These are phyloP conservation scores for Pogona vitticeps DNA, from an alignment of 2,113 vertebrate species.

Conservation along the genomic window DNA sequence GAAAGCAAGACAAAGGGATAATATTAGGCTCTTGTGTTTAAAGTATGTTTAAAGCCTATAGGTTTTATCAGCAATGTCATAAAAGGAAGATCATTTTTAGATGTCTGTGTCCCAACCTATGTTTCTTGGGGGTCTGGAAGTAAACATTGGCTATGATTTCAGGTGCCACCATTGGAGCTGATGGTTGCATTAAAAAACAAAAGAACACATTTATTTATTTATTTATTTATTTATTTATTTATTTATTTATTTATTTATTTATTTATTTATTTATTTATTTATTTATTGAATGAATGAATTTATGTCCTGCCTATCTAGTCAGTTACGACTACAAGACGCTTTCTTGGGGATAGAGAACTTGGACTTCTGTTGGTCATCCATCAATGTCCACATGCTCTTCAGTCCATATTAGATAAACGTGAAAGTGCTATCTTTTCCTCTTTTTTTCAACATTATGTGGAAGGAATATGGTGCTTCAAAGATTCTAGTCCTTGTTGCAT, in stretches of 20 bases:
- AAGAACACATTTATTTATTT: too few species aligned
- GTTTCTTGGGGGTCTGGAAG: conserved; percentile 8
- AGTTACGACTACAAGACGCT: conserved; percentile 53
- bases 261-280: too few species aligned
- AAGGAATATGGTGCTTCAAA: conserved; percentile 69
- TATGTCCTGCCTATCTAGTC: too few species aligned
- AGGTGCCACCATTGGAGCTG: conserved; percentile 57
- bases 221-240: too few species aligned
- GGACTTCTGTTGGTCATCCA: conserved; percentile 48
- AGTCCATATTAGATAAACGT: conserved; percentile 69
- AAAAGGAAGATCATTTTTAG: conserved; percentile 65
- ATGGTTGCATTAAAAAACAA: conserved; percentile 39
- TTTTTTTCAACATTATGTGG: conserved; percentile 68
- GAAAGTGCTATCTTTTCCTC: conserved; percentile 60
- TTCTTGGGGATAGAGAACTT: conserved; percentile 52
- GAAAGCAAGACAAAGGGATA: too few species aligned
- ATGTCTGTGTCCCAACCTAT: conserved; percentile 50
- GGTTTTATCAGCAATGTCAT: conserved; percentile 71
- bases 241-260: too few species aligned
- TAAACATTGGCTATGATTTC: conserved; percentile 18
- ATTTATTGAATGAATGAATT: too few species aligned
- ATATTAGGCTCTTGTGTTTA: neutral
- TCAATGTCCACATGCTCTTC: conserved; percentile 64
- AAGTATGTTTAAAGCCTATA: conserved; percentile 51
- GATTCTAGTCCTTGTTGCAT: conserved; percentile 70